Conservation (phyloP, 2,113 vertebrate species). For the Ursus arctos region DNA sequence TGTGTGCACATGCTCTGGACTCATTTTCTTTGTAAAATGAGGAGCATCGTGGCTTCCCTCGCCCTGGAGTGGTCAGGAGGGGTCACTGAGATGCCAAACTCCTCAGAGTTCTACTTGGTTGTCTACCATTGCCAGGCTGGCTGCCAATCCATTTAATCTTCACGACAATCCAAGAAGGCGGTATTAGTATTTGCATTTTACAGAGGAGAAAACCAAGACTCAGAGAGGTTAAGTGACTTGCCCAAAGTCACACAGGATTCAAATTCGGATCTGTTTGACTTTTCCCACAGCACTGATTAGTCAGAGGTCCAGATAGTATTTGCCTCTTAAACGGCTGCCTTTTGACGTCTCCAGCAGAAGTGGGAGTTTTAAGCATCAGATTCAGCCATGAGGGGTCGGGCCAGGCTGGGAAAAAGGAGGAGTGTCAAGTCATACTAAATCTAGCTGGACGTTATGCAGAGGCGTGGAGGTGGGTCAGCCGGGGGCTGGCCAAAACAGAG, state of each 20-base stretch:
- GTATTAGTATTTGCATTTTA: not conserved
- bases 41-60: not conserved
- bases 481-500: not conserved
- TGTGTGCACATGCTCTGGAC: not conserved
- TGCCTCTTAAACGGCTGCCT: not conserved
- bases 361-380: not conserved
- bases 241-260: not conserved
- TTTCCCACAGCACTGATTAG: not conserved
- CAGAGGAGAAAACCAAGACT: not conserved
- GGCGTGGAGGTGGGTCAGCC: not conserved
- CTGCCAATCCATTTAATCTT: not conserved
- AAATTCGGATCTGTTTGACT: not conserved
- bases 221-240: not conserved
- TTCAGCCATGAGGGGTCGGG: not conserved
- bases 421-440: not conserved
- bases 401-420: not conserved
- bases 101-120: not conserved
- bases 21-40: not conserved
- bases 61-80: not conserved
- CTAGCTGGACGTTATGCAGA: not conserved
- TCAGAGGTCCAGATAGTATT: not conserved
- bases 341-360: not conserved
- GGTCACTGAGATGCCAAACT: not conserved
- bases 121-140: fast-evolving
- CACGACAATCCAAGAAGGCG: not conserved